Percentiles rank a stretch among this genome's conserved stretches.
Evolutionary conservation across 1,140 invertebrate species (phyloP).

Genomic region (Manduca sexta): DNA sequence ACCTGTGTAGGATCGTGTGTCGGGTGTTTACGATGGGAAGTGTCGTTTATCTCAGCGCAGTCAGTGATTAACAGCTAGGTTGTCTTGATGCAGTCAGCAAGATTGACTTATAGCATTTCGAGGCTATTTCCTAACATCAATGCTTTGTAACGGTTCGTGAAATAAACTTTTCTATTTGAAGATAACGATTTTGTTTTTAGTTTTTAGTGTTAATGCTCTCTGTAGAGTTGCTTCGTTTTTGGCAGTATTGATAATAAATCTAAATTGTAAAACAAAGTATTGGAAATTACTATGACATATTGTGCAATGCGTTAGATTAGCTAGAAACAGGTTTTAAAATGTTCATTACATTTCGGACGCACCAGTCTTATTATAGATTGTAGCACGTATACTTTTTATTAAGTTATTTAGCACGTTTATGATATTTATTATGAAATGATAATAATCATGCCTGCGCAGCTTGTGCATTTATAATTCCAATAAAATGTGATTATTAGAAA

Average conservation of each 20-base stretch:
- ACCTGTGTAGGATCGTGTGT: no score
- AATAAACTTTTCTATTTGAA: background rate
- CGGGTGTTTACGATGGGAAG: no score
- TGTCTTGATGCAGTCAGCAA: slow-evolving; percentile 43
- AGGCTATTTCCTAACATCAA: background rate
- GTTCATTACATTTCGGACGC: slow-evolving; percentile 42
- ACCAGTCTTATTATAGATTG: slow-evolving; percentile 61
- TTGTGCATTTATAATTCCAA: slow-evolving; percentile 67
- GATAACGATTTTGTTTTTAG: background rate
- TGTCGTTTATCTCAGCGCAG: background rate
- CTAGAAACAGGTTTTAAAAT: slow-evolving; percentile 31
- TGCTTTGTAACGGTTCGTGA: no score
- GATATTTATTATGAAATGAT: slow-evolving; percentile 62
- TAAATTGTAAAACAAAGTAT: slow-evolving; percentile 7
- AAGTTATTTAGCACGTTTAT: slow-evolving; percentile 60
- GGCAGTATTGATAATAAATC: slow-evolving; percentile 11
- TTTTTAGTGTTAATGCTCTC: slow-evolving; percentile 4
- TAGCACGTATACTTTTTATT: slow-evolving; percentile 50
- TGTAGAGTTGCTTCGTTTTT: background rate
- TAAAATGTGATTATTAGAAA: slow-evolving; percentile 68
- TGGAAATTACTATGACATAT: slow-evolving; percentile 2
- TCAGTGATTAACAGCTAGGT: slow-evolving; percentile 28
- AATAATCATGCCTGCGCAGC: slow-evolving; percentile 57
- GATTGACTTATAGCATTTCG: slow-evolving; percentile 36
- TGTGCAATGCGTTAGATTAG: slow-evolving; percentile 22